Evolutionary conservation across 2,888 invertebrate genomes (phyloP), one percentile per base, ranked within the genome.

Genomic region (Amphipoea lucens): DNA sequence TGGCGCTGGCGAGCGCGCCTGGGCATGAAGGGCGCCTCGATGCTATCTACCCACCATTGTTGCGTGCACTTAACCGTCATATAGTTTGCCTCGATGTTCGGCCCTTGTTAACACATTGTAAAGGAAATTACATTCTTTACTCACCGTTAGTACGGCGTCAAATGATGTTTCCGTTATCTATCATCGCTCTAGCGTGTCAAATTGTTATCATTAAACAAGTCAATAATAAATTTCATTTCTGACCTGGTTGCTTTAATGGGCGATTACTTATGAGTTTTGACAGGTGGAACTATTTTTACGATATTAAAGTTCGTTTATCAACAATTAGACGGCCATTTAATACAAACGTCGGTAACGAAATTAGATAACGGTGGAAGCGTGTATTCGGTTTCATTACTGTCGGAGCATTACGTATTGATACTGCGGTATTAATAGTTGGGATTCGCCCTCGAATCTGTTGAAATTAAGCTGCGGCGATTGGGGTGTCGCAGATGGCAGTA

Each of bases 21-120:
- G 88, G 82, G 87, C 89, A 88, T 87, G 88, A 89, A 95, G 95
- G 94, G 93, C 93, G 91, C 89, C 91, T 90, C 92, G 96, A 96
- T 96, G 92, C 92, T 96, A 97, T 96, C 96, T 96, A 92, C 91
- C 92, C 91, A 91, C 94, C 90, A 95, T 96, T 95, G 96, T 96
- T 95, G 95, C 95, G 95, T 96, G 96, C 95, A 96, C 95, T 96
- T 96, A 96, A 96, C 94, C 94, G 95, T 94, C 96, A 95, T 94
- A 94, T 89, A 93, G 93, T 93, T 92, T 92, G 91, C 91, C 91
- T 92, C 91, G 91, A 94, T 94, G 92, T 93, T 93, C 91, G 93
- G 93, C 92, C 93, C 96, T 96, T 96, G 96, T 96, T 97, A 96
- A 96, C 96, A 96, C 96, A 94, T 96, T 95, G 96, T 96, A 95